These are phyloP conservation scores for Brachystomella parvula DNA, from an alignment of 1,140 invertebrate genomes.

Conservation along the genomic window DNA sequence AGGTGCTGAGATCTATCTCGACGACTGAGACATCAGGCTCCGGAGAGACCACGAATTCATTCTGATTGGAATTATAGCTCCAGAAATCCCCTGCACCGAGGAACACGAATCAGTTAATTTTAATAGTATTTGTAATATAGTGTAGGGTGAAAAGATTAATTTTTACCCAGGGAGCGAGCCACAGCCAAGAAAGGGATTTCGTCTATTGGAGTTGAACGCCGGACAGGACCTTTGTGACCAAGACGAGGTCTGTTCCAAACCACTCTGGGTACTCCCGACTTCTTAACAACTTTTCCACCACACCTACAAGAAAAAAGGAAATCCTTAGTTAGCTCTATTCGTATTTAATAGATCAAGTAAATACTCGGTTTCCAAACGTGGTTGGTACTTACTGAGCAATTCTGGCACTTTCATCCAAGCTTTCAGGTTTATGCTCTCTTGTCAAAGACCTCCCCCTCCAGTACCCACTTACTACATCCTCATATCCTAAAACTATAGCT, in stretches of 20 bases:
- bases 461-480: conserved; percentile 47
- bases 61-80: conserved; percentile 84
- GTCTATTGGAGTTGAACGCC: conserved; percentile 75
- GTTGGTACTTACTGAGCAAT: conserved; percentile 51
- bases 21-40: conserved; percentile 89
- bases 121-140: too few species aligned
- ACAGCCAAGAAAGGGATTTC: conserved; percentile 95
- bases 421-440: conserved; percentile 91
- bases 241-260: conserved; percentile 71
- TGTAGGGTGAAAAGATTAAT: too few species aligned
- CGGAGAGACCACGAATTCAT: conserved; percentile 92
- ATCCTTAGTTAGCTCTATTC: conserved; percentile 1
- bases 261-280: conserved; percentile 87
- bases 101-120: background rate
- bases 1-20: conserved; percentile 66
- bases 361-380: background rate
- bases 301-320: conserved; percentile 27
- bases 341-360: background rate
- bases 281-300: conserved; percentile 58
- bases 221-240: conserved; percentile 64
- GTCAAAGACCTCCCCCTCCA: conserved; percentile 76
- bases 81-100: conserved; percentile 80
- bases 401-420: conserved; percentile 68
- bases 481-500: conserved; percentile 79
- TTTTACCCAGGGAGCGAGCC: conserved; percentile 74